Evolutionary conservation across 2,797 vertebrate genomes (phyloP).

Genomic region (Acridotheres tristis): DNA sequence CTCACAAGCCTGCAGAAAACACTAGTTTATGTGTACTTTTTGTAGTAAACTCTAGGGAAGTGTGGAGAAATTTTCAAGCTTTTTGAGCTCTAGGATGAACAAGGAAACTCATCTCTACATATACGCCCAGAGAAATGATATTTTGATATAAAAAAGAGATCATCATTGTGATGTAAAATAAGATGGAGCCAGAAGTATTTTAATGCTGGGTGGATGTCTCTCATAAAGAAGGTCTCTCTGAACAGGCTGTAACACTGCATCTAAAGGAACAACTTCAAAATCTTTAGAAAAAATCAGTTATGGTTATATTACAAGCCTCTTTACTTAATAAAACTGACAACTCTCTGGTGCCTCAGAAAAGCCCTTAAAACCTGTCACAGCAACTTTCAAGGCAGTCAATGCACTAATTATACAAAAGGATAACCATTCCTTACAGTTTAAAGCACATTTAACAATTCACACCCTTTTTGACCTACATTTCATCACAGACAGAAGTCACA

Average conservation of each 20-base stretch:
- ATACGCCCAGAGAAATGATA: neutral
- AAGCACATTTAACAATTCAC: conserved; percentile 49
- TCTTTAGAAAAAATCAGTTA: conserved; percentile 12
- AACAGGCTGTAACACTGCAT: neutral
- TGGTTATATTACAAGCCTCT: neutral
- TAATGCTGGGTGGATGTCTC: neutral
- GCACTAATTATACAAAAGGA: conserved; percentile 28
- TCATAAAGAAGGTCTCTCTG: neutral
- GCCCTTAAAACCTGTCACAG: neutral
- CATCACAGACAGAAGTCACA: conserved; percentile 43
- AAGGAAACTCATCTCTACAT: neutral
- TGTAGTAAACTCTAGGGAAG: neutral
- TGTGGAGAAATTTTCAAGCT: neutral
- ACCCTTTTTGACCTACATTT: conserved; percentile 63
- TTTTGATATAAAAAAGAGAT: neutral
- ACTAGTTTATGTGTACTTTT: neutral
- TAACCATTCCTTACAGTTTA: conserved; percentile 16
- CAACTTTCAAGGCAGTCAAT: neutral
- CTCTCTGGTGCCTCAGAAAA: neutral
- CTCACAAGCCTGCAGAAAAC: neutral
- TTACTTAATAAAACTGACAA: neutral
- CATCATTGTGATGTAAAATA: neutral
- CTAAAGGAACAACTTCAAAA: neutral
- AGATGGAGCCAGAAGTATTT: neutral
- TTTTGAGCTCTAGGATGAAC: neutral